A percentile compares a stretch with the other conserved stretches of the same genome.
phyloP scores from a whole-genome alignment of 2,113 vertebrate genomes.

The Aix galericulata region DNA sequence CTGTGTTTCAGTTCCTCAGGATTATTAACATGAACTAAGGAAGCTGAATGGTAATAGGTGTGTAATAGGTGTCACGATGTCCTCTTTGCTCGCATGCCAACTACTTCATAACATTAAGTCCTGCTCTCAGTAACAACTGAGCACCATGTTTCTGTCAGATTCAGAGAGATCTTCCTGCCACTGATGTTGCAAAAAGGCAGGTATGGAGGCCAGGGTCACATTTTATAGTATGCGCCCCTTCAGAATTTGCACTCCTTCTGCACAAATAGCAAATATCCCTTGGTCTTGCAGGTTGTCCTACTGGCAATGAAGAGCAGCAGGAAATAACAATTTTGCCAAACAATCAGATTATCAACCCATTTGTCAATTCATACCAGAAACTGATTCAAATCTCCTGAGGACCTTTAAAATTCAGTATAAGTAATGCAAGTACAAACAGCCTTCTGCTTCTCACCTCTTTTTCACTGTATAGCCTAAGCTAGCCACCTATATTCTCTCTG shows the following conservation, averaged over 20 bases:
- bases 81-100: background rate
- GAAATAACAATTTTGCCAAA: background rate
- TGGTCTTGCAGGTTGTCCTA: background rate
- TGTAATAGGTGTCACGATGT: background rate
- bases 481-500: background rate
- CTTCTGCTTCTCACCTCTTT: background rate
- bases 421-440: background rate
- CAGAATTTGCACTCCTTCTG: background rate
- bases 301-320: background rate
- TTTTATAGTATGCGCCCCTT: background rate
- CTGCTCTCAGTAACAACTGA: background rate
- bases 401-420: background rate
- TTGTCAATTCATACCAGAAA: rapidly evolving
- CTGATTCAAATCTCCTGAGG: background rate
- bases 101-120: background rate
- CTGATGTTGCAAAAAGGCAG: background rate
- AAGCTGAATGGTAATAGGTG: background rate
- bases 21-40: background rate
- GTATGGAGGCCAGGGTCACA: background rate
- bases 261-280: background rate
- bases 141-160: background rate
- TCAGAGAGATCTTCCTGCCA: background rate
- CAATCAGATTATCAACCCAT: background rate
- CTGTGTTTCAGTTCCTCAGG: background rate
- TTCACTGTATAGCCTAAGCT: background rate